These are phyloP conservation scores for Gymnobelideus leadbeateri DNA, from an alignment of 2,113 vertebrate genomes.

Conservation along the genomic window DNA sequence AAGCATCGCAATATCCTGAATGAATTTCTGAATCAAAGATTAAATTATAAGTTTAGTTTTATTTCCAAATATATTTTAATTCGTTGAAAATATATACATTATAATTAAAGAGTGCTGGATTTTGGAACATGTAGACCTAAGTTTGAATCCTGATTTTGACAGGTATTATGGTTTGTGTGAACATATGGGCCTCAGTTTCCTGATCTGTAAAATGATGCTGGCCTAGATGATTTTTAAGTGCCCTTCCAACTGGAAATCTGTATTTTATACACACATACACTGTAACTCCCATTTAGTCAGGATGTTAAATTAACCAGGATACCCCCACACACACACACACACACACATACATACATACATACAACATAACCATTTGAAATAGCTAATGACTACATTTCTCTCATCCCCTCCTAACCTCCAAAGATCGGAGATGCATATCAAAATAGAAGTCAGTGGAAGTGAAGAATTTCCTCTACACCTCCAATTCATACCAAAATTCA, in stretches of 20 bases:
- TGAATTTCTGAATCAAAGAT: conserved; percentile 37
- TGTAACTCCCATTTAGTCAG: background rate
- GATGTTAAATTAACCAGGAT: conserved; percentile 26
- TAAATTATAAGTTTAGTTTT: conserved; percentile 38
- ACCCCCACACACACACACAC: background rate
- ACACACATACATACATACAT: too few species aligned
- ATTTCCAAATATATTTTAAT: conserved; percentile 45
- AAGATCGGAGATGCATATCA: background rate
- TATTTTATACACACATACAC: background rate
- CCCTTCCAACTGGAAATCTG: background rate
- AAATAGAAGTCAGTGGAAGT: background rate
- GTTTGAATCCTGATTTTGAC: background rate
- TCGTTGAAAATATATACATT: conserved; percentile 10
- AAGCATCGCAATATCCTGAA: conserved; percentile 9
- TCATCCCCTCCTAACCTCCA: background rate
- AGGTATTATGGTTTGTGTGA: background rate
- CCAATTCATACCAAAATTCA: background rate
- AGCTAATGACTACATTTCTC: background rate
- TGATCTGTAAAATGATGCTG: background rate
- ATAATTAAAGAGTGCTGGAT: background rate
- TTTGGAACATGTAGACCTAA: background rate
- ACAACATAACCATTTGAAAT: background rate
- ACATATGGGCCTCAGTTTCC: background rate
- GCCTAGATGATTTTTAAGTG: background rate
- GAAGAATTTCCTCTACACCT: background rate